Percentiles rank a stretch among this genome's conserved stretches.
phyloP scores from a whole-genome alignment of 2,888 invertebrate species.

The Lampropteryx suffumata region DNA sequence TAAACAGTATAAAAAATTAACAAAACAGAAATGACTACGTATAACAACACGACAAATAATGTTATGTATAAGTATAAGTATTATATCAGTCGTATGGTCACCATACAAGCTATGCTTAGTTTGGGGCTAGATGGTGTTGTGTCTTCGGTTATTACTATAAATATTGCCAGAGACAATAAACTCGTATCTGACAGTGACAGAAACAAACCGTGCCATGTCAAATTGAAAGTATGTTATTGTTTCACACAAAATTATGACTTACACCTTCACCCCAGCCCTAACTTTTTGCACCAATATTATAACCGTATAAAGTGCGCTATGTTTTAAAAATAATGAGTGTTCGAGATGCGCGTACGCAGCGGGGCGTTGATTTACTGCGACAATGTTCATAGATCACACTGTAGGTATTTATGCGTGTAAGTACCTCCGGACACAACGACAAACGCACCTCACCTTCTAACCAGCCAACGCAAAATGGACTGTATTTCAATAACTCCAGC shows the following conservation, averaged over 20 bases:
- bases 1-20: too few species aligned
- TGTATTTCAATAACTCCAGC: background rate
- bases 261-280: conserved; percentile 30
- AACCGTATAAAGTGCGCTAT: conserved; percentile 54
- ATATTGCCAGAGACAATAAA: background rate
- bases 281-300: conserved; percentile 62
- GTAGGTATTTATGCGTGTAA: conserved; percentile 47
- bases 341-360: conserved; percentile 48
- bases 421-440: conserved; percentile 37
- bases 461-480: conserved; percentile 11
- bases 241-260: conserved; percentile 21
- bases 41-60: too few species aligned
- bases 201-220: conserved; percentile 6
- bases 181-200: conserved; percentile 1
- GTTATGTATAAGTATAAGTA: too few species aligned
- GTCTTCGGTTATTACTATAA: background rate
- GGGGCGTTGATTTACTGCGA: conserved; percentile 54
- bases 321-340: conserved; percentile 65
- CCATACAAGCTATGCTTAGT: too few species aligned
- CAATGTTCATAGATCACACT: conserved; percentile 58
- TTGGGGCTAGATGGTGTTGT: too few species aligned
- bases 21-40: too few species aligned
- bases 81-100: too few species aligned
- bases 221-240: conserved; percentile 19
- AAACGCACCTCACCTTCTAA: conserved; percentile 1